Base-by-base conservation (phyloP, 2,113 vertebrate genomes). In the Trogon melanurus region DNA sequence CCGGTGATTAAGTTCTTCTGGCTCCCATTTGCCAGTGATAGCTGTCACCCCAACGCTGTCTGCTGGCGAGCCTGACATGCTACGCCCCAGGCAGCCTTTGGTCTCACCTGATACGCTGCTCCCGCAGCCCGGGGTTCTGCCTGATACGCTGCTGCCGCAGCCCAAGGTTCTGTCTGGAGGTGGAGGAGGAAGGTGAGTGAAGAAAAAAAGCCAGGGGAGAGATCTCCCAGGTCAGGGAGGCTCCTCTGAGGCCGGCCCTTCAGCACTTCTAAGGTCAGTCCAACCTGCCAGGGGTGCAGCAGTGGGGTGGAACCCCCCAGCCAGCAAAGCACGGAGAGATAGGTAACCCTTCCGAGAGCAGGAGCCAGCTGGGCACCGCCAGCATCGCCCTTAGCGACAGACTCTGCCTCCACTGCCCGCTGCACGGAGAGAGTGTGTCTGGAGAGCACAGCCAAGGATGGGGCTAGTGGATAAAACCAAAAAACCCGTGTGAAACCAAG, bases 111-210 rank as follows among this genome's bases (percentile, higher is more conserved):
- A 96, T 57, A 82, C 45, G 58, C 61, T 30, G 80, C 67, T 62
- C 60, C 1, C 8, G 9, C 30, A 56, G 1, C 27, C 27, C 1
- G 1, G 6, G 14, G 11, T 4, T 30, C 58, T 6, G 8, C 27
- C 51, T 3, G 45, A 96, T 57, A 82, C 45, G 58, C 61, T 30
- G 80, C 67, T 62, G 53, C 1, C 8, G 9, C 30, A 56, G 1
- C 27, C 27, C 1, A 1, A 5, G 14, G 11, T 4, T 30, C 58
- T 6, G 11, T 0, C 48, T 36, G 38, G 36, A 58, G 78, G 51
- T 66, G 73, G 20, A 66, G 71, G 54, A 75, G 44, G 48, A 72
- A 71, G 41, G 54, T 0, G 0, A 10, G 11, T 25, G 34, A 75
- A 67, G 34, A 18, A 30, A 23, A 72, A 65, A 88, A 65, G 58